A percentile compares a stretch with the other conserved stretches of the same genome.
These are phyloP conservation scores for Pimpla rufipes DNA, from an alignment of 2,888 invertebrate genomes.

Conservation along the genomic window DNA sequence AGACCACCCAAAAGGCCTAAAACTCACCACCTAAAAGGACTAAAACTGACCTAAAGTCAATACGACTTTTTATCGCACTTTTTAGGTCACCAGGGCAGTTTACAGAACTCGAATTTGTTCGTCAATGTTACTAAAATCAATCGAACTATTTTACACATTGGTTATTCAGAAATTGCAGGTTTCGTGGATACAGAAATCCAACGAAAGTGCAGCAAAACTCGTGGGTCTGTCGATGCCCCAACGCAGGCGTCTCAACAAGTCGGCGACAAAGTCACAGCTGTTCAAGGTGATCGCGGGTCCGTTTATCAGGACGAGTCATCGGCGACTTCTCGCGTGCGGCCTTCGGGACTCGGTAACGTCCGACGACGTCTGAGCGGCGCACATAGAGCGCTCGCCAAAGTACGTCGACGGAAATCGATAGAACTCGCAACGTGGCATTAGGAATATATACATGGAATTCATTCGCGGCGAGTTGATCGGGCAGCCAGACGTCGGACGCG, in stretches of 20 bases:
- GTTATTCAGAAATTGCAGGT: too few species aligned
- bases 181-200: neutral
- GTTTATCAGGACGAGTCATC: constrained; percentile 42
- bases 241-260: neutral
- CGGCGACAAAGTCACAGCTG: constrained; percentile 19
- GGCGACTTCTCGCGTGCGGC: constrained; percentile 2
- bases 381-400: neutral
- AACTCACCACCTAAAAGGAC: too few species aligned
- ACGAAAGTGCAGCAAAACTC: constrained; percentile 23
- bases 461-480: neutral
- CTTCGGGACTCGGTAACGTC: neutral
- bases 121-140: neutral
- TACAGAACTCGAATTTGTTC: neutral
- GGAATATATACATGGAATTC: neutral
- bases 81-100: too few species aligned
- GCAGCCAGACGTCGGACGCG: neutral
- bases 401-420: constrained; percentile 30
- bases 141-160: too few species aligned
- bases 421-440: neutral
- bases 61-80: too few species aligned
- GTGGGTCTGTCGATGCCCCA: neutral
- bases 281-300: constrained; percentile 24
- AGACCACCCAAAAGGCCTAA: too few species aligned
- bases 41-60: too few species aligned
- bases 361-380: neutral